Evolutionary conservation across 1,140 invertebrate species (phyloP).

Genomic region (Acromyrmex echinatior): DNA sequence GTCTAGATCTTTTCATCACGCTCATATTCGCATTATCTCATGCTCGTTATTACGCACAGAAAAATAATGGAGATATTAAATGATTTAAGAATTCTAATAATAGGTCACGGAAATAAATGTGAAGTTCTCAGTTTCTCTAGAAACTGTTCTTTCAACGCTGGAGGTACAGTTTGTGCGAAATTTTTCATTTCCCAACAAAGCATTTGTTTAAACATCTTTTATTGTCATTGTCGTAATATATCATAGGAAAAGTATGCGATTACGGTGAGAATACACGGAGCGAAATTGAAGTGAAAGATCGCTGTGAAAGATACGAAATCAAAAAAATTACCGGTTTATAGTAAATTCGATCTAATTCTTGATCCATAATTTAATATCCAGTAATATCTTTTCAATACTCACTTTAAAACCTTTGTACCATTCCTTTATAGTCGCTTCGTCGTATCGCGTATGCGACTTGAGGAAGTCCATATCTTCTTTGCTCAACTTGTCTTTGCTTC

Average conservation of each 20-base stretch:
- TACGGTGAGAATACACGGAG: background rate
- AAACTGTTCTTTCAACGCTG: slow-evolving; percentile 3
- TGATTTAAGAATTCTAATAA: slow-evolving; percentile 1
- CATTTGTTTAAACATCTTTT: slow-evolving; percentile 10
- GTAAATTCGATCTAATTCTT: background rate
- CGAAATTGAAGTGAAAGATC: background rate
- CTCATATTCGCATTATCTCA: background rate
- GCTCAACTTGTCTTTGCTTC: slow-evolving; percentile 97
- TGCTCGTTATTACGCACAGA: background rate
- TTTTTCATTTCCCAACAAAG: background rate
- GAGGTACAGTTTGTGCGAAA: background rate
- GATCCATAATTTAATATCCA: background rate
- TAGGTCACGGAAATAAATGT: background rate
- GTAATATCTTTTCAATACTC: slow-evolving; percentile 79
- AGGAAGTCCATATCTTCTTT: slow-evolving; percentile 99
- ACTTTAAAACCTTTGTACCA: slow-evolving; percentile 99
- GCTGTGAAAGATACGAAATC: background rate
- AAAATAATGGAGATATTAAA: background rate
- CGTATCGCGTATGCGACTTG: slow-evolving; percentile 97
- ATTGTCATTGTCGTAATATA: background rate
- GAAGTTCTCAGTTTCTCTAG: background rate
- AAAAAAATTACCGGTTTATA: background rate
- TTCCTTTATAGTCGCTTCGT: slow-evolving; percentile 98
- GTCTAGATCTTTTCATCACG: background rate
- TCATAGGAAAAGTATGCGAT: background rate